Evolutionary conservation across 2,888 invertebrate genomes (phyloP).

Genomic region (Sarcophaga rosellei): DNA sequence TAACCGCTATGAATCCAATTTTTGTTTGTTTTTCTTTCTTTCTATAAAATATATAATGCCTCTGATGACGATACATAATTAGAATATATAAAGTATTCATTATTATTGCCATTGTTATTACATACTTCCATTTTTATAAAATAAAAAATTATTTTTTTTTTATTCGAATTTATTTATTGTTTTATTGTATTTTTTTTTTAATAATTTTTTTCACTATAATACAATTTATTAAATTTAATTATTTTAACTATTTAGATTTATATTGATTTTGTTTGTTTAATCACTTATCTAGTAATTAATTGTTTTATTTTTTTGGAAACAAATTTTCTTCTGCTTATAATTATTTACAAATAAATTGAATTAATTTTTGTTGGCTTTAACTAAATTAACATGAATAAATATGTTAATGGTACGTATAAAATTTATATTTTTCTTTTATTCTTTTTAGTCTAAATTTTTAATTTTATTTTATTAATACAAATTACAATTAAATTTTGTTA

Average conservation of each 20-base stretch:
- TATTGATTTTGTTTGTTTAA: slow-evolving; percentile 68
- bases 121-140: not conserved
- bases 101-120: not conserved
- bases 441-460: slow-evolving; percentile 21
- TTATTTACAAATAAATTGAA: slow-evolving; percentile 60
- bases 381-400: slow-evolving; percentile 51
- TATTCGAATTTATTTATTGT: slow-evolving; percentile 24
- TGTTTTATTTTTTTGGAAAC: slow-evolving; percentile 50
- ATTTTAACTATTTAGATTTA: slow-evolving; percentile 71
- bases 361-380: slow-evolving; percentile 62
- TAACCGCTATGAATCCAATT: no score
- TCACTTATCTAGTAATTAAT: slow-evolving; percentile 69
- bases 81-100: not conserved
- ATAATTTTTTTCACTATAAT: slow-evolving; percentile 70
- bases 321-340: slow-evolving; percentile 22
- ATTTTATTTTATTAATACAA: slow-evolving; percentile 29
- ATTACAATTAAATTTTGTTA: slow-evolving; percentile 23
- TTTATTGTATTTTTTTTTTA: slow-evolving; percentile 17
- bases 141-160: not conserved
- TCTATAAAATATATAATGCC: no score
- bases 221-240: slow-evolving; percentile 78
- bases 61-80: no score
- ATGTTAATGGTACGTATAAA: slow-evolving; percentile 56
- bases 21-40: no score
- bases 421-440: slow-evolving; percentile 35